Conservation (phyloP, 2,113 vertebrate genomes). For the Lamprologus ornatipinnis region DNA sequence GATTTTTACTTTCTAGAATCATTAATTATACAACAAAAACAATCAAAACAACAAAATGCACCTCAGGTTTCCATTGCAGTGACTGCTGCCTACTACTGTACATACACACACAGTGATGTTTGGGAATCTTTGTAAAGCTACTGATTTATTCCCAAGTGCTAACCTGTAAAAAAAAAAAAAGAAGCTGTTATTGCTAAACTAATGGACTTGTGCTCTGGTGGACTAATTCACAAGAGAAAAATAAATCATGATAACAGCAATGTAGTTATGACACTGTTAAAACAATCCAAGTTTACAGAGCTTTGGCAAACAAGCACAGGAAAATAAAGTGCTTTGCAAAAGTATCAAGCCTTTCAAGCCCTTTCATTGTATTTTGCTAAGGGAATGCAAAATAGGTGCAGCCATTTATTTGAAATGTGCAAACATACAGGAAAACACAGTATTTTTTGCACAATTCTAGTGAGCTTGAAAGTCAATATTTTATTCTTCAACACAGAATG, state of each 20-base stretch:
- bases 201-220: neutral
- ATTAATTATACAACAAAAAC: neutral
- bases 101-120: neutral
- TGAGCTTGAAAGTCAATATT: neutral
- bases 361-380: neutral
- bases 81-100: neutral
- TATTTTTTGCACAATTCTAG: neutral
- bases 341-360: neutral
- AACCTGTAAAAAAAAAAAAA: neutral
- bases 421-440: neutral
- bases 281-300: neutral
- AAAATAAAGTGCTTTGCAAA: neutral
- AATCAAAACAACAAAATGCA: neutral
- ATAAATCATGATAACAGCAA: neutral
- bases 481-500: neutral
- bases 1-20: neutral
- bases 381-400: neutral
- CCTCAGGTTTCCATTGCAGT: neutral
- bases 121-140: neutral
- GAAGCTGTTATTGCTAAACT: neutral
- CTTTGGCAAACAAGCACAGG: neutral
- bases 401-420: neutral
- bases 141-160: neutral
- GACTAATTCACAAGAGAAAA: neutral
- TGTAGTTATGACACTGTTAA: neutral